Conservation (phyloP, 2,797 vertebrate genomes). For the Cyprinodon diabolis region DNA sequence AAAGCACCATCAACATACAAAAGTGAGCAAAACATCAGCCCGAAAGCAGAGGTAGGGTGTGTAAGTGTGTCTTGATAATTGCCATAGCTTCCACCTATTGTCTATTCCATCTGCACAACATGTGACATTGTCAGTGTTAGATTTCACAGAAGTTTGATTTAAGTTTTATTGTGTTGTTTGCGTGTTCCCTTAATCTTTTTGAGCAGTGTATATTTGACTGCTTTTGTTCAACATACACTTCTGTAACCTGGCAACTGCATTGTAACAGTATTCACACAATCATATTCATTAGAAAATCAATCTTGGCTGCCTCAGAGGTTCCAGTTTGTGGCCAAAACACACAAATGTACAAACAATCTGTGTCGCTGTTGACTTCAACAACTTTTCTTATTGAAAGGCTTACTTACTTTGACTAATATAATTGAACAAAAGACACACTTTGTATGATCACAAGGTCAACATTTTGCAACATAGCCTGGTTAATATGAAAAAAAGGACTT, state of each 20-base stretch:
- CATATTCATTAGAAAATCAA: conserved; percentile 6
- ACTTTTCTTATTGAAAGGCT: not conserved
- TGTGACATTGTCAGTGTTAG: too few species aligned
- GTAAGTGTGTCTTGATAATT: too few species aligned
- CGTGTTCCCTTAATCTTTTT: too few species aligned
- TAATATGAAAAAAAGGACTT: not conserved
- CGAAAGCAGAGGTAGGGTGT: too few species aligned
- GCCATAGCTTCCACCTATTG: too few species aligned
- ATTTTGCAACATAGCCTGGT: not conserved
- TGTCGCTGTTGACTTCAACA: not conserved
- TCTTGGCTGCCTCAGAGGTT: not conserved
- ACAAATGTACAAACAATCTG: not conserved
- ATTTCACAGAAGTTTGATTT: too few species aligned
- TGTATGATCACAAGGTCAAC: not conserved
- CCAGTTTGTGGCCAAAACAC: not conserved
- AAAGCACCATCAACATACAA: too few species aligned
- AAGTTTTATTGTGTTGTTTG: too few species aligned
- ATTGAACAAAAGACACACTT: not conserved
- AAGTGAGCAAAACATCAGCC: too few species aligned
- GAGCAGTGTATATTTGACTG: not conserved
- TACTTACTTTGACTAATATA: not conserved
- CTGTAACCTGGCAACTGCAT: conserved; percentile 4
- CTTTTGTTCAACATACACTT: not conserved
- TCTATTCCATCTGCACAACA: too few species aligned
- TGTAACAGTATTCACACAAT: not conserved